Conservation (phyloP, 1,140 invertebrate species). For the Archegozetes longisetosus region DNA sequence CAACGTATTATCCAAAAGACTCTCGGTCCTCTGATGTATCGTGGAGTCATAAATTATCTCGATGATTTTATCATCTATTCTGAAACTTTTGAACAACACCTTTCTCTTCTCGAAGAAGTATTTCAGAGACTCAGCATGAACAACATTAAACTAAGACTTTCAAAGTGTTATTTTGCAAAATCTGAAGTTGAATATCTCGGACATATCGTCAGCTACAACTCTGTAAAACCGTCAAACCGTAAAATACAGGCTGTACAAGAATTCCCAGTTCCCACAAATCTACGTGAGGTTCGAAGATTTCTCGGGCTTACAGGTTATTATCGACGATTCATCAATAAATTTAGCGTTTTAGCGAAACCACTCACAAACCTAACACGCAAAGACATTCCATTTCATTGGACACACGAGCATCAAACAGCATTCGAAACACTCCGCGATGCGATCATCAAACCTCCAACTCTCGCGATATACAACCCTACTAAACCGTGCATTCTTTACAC, state of each 20-base stretch:
- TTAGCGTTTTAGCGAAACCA: constrained; percentile 18
- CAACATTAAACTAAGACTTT: background rate
- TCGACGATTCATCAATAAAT: constrained; percentile 22
- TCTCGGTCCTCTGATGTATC: background rate
- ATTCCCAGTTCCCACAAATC: constrained; percentile 17
- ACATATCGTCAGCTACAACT: constrained; percentile 9
- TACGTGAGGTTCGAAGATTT: constrained; percentile 20
- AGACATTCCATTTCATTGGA: constrained; percentile 10
- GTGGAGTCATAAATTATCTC: background rate
- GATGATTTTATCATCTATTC: constrained; percentile 12
- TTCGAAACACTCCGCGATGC: constrained; percentile 6
- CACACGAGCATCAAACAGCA: background rate
- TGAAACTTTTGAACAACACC: constrained; percentile 1
- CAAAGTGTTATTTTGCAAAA: too few species aligned
- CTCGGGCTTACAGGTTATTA: constrained; percentile 22
- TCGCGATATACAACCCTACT: constrained; percentile 11
- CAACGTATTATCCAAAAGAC: constrained; percentile 24
- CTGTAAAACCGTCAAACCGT: constrained; percentile 17
- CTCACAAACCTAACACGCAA: constrained; percentile 10
- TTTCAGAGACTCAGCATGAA: background rate
- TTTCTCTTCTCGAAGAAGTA: background rate
- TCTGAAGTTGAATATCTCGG: constrained; percentile 15
- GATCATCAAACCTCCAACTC: constrained; percentile 25
- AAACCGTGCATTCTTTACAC: constrained; percentile 10
- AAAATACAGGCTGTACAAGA: constrained; percentile 21